phyloP scores from a whole-genome alignment of 2,797 vertebrate species.

The Sebastiscus tertius region DNA sequence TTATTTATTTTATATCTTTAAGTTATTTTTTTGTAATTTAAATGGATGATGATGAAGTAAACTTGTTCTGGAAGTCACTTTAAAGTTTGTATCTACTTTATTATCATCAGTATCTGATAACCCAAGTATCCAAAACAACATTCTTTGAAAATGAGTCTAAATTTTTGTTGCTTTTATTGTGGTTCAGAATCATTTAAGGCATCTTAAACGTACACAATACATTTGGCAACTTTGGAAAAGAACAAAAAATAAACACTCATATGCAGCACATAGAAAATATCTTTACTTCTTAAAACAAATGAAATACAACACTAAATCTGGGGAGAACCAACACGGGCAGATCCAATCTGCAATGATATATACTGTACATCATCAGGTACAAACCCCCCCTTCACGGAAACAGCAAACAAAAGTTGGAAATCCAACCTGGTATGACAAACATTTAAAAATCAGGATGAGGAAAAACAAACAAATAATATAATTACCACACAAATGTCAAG shows the following conservation, averaged over 20 bases:
- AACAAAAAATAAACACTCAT: constrained; percentile 22
- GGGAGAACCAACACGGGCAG: constrained; percentile 15
- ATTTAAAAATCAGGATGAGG: not conserved
- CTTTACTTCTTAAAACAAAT: constrained; percentile 52
- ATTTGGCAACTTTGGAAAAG: not conserved
- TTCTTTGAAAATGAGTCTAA: not conserved
- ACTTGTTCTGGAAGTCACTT: not conserved
- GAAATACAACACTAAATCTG: constrained; percentile 38
- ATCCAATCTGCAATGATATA: constrained; percentile 35
- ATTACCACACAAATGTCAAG: not conserved
- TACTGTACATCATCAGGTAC: constrained; percentile 34
- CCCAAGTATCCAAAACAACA: not conserved
- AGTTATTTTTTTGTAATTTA: not conserved
- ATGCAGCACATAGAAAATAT: constrained; percentile 54
- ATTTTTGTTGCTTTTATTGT: constrained; percentile 51
- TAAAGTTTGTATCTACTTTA: not conserved
- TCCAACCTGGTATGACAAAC: constrained; percentile 6
- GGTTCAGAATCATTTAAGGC: constrained; percentile 34
- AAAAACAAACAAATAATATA: not conserved
- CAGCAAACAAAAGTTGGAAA: constrained; percentile 24
- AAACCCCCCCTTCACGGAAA: constrained; percentile 25
- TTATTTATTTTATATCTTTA: not conserved
- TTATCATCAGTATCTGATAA: not conserved
- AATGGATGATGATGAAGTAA: not conserved
- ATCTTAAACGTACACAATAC: constrained; percentile 19